Evolutionary conservation across 2,113 vertebrate species (phyloP).

Genomic region (Oryzias curvinotus): DNA sequence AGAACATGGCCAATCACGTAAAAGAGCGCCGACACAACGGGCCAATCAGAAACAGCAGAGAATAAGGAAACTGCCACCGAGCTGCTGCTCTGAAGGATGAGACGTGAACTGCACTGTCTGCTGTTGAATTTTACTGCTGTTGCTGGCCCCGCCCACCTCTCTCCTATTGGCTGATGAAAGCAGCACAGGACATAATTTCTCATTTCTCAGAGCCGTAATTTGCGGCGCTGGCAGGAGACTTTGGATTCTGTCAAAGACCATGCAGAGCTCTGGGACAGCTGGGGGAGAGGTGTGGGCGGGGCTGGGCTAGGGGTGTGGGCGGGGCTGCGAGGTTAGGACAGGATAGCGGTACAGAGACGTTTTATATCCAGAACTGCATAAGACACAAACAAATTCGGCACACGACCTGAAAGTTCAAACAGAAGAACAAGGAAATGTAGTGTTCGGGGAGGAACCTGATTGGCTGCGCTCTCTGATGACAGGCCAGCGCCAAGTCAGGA

Average conservation of each 20-base stretch:
- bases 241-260: too few species aligned
- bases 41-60: not conserved
- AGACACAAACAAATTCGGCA: slow-evolving; percentile 64
- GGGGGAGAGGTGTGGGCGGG: not conserved
- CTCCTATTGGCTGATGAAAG: not conserved
- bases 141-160: not conserved
- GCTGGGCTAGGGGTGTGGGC: not conserved
- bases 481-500: not conserved
- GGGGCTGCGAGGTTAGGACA: not conserved
- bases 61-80: too few species aligned
- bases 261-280: too few species aligned
- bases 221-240: too few species aligned
- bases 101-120: too few species aligned
- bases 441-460: slow-evolving; percentile 34
- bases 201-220: too few species aligned
- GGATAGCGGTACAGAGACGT: slow-evolving; percentile 42
- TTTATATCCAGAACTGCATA: slow-evolving; percentile 51
- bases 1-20: too few species aligned
- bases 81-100: too few species aligned
- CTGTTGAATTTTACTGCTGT: too few species aligned
- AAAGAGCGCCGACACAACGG: too few species aligned
- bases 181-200: not conserved
- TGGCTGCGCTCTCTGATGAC: slow-evolving; percentile 8
- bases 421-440: slow-evolving; percentile 53
- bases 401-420: slow-evolving; percentile 52